Conservation (phyloP, 2,888 invertebrate species). For the Sphecodes monilicornis region DNA sequence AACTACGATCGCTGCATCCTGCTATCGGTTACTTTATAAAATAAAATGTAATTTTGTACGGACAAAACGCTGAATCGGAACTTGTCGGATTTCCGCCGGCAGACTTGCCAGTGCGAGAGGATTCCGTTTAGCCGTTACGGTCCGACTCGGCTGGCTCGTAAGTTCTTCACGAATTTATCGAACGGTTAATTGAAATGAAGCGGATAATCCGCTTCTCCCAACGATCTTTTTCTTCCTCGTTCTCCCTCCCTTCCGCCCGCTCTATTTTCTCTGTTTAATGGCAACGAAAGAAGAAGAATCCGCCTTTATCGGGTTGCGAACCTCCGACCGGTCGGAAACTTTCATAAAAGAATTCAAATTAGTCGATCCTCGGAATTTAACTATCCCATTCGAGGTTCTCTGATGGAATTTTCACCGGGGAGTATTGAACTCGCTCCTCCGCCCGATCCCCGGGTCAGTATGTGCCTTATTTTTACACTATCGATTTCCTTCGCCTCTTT, state of each 20-base stretch:
- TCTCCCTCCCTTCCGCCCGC: background rate
- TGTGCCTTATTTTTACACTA: conserved; percentile 74
- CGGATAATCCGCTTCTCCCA: conserved; percentile 37
- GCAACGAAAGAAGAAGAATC: conserved; percentile 46
- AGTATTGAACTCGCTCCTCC: conserved; percentile 65
- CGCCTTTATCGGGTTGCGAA: conserved; percentile 52
- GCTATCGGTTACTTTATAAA: conserved; percentile 10
- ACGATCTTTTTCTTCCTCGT: conserved; percentile 24
- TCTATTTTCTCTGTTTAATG: conserved; percentile 3
- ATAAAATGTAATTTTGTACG: background rate
- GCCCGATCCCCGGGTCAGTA: conserved; percentile 56
- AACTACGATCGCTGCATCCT: background rate
- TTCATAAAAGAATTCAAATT: conserved; percentile 74
- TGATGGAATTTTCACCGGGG: conserved; percentile 70
- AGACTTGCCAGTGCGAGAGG: conserved; percentile 11
- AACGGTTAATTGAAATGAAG: conserved; percentile 58
- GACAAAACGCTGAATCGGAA: conserved; percentile 12
- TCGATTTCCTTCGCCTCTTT: conserved; percentile 71
- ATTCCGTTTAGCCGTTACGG: conserved; percentile 17
- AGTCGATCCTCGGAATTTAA: conserved; percentile 71
- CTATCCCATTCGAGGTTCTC: conserved; percentile 61
- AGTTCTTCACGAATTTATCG: conserved; percentile 45
- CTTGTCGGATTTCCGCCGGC: conserved; percentile 7
- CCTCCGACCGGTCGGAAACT: conserved; percentile 56
- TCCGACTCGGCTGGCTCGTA: conserved; percentile 19